Conservation (phyloP, 2,888 invertebrate genomes). For the Spialia ferax region DNA sequence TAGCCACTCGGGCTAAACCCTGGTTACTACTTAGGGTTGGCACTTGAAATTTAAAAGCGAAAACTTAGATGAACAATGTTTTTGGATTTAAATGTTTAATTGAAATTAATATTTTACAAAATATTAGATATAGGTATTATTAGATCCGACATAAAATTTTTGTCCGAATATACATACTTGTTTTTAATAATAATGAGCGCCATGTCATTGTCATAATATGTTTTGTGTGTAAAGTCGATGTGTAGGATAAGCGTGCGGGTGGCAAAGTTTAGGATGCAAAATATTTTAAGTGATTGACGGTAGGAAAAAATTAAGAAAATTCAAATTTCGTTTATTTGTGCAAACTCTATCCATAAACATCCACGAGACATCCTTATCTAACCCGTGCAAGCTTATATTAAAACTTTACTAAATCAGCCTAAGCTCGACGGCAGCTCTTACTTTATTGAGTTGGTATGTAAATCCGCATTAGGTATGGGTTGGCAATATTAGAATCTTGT, state of each 20-base stretch:
- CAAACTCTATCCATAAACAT: not conserved
- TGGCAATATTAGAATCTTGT: constrained; percentile 28
- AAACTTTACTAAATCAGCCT: constrained; percentile 38
- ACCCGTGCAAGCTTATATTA: constrained; percentile 32
- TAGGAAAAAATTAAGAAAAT: not conserved
- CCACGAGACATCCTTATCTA: constrained; percentile 22
- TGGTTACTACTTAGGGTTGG: constrained; percentile 44
- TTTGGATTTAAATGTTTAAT: not conserved
- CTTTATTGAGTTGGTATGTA: constrained; percentile 44
- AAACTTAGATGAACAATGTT: not conserved
- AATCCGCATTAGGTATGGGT: constrained; percentile 42
- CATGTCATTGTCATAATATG: too few species aligned
- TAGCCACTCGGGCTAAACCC: constrained; percentile 51
- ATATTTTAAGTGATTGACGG: too few species aligned
- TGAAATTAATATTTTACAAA: too few species aligned
- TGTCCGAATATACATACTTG: too few species aligned
- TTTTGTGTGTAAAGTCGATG: too few species aligned
- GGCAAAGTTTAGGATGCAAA: too few species aligned
- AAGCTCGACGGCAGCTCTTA: constrained; percentile 40
- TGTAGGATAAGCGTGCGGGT: too few species aligned
- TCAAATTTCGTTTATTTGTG: not conserved
- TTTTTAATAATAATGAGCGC: too few species aligned
- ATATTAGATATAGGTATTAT: too few species aligned
- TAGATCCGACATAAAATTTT: too few species aligned
- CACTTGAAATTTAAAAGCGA: not conserved